Evolutionary conservation across 2,888 invertebrate genomes (phyloP).

Genomic region (Linnaemya tessellans): DNA sequence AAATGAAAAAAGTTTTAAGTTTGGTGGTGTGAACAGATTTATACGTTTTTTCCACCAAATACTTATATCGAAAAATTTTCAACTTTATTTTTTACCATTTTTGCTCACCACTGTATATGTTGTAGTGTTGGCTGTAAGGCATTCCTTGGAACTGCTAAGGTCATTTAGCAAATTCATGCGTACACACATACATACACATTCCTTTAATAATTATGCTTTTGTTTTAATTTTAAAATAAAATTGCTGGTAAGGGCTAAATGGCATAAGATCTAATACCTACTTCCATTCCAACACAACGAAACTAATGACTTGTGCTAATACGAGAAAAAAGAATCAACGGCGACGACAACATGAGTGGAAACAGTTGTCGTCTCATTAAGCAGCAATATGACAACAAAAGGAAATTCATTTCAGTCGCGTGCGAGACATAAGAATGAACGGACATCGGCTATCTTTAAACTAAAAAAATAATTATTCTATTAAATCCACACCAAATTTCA

Average conservation of each 20-base stretch:
- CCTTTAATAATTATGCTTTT: not conserved
- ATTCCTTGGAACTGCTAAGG: not conserved
- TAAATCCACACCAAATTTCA: constrained; percentile 27
- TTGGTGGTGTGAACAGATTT: too few species aligned
- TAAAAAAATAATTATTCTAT: constrained; percentile 26
- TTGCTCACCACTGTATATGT: not conserved
- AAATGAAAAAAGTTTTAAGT: too few species aligned
- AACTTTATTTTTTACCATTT: too few species aligned
- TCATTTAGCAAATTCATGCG: not conserved
- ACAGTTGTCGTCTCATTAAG: constrained; percentile 62
- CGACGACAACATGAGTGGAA: constrained; percentile 55
- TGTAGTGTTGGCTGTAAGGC: not conserved
- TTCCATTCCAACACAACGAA: constrained; percentile 23
- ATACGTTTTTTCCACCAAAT: too few species aligned
- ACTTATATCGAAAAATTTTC: too few species aligned
- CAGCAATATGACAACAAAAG: constrained; percentile 61
- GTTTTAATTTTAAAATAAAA: constrained; percentile 42
- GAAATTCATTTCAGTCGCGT: constrained; percentile 71
- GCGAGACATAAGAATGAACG: constrained; percentile 69
- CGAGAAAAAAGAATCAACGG: constrained; percentile 40
- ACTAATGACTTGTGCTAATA: constrained; percentile 25
- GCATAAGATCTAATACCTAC: constrained; percentile 29
- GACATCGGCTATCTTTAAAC: constrained; percentile 49
- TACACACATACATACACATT: not conserved
- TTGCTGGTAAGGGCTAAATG: constrained; percentile 39